Conservation (phyloP, 64 coral and sea anemone genomes). For the Catalaphyllia jardinei region DNA sequence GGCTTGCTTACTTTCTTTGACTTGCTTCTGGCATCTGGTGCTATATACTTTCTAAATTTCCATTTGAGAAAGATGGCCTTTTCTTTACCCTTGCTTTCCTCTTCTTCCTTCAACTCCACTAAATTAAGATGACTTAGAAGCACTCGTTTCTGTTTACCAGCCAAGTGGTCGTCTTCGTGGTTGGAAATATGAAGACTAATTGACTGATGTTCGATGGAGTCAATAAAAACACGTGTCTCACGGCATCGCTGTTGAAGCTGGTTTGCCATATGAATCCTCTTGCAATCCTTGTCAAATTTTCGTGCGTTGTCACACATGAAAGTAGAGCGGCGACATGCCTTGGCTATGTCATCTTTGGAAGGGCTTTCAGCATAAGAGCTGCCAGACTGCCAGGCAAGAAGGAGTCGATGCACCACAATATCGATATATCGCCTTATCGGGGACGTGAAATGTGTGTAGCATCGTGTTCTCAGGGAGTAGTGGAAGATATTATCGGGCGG, state of each 20-base stretch:
- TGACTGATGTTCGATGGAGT: conserved; percentile 45
- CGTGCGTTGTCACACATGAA: conserved; percentile 56
- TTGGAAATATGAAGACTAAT: conserved; percentile 52
- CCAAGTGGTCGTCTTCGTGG: conserved; percentile 53
- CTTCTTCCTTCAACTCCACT: conserved; percentile 6
- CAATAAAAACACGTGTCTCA: conserved; percentile 45
- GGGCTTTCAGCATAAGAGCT: not conserved
- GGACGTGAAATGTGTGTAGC: conserved; percentile 85
- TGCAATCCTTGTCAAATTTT: conserved; percentile 78
- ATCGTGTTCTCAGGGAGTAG: conserved; percentile 59
- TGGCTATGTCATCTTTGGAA: conserved; percentile 50
- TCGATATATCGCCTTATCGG: conserved; percentile 91
- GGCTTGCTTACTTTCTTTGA: no score
- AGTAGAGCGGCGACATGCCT: conserved; percentile 69
- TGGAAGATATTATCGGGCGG: conserved; percentile 39
- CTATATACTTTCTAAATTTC: conserved; percentile 32
- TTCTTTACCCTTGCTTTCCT: not conserved
- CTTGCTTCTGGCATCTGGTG: not conserved
- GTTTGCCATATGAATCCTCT: conserved; percentile 64
- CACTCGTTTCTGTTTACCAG: conserved; percentile 41
- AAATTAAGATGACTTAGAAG: conserved; percentile 43
- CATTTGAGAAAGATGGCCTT: not conserved
- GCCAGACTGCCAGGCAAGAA: conserved; percentile 15
- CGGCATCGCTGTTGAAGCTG: conserved; percentile 39
- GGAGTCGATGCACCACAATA: conserved; percentile 75